Percentiles rank a stretch among this genome's conserved stretches.
These are phyloP conservation scores for Helicorthomorpha holstii DNA, from an alignment of 1,140 invertebrate species.

Conservation along the genomic window DNA sequence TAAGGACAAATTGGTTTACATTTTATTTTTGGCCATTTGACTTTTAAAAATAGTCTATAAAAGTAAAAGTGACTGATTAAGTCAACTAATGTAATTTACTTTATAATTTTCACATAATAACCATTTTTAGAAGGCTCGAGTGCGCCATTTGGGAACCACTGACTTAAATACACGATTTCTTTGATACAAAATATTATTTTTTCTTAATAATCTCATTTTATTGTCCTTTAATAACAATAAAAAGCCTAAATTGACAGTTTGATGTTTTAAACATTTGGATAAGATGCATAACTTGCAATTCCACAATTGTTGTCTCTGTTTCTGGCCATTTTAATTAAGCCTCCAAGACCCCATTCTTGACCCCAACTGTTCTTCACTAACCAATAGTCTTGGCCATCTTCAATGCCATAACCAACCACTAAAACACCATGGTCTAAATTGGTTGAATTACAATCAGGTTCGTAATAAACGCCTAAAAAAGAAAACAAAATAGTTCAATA, in stretches of 20 bases:
- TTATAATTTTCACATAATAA: too few relatives aligned
- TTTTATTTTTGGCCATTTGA: too few relatives aligned
- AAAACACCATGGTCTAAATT: constrained; percentile 35
- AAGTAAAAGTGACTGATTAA: too few relatives aligned
- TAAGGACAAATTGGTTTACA: too few relatives aligned
- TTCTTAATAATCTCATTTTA: not conserved
- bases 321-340: constrained; percentile 28
- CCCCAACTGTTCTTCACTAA: constrained; percentile 84
- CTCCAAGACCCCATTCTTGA: constrained; percentile 24
- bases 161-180: not conserved
- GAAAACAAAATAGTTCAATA: not conserved
- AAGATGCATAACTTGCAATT: constrained; percentile 25
- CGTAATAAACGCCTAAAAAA: not conserved
- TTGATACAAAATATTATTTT: not conserved
- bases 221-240: too few relatives aligned
- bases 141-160: too few relatives aligned
- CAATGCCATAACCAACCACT: constrained; percentile 36
- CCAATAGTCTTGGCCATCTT: constrained; percentile 56
- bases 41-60: too few relatives aligned
- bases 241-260: too few relatives aligned
- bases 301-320: constrained; percentile 30
- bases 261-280: constrained; percentile 21
- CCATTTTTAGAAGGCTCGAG: too few relatives aligned
- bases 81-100: too few relatives aligned
- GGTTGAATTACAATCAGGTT: constrained; percentile 8